Evolutionary conservation across 1,140 invertebrate species (phyloP).

Genomic region (Gryon sp.): DNA sequence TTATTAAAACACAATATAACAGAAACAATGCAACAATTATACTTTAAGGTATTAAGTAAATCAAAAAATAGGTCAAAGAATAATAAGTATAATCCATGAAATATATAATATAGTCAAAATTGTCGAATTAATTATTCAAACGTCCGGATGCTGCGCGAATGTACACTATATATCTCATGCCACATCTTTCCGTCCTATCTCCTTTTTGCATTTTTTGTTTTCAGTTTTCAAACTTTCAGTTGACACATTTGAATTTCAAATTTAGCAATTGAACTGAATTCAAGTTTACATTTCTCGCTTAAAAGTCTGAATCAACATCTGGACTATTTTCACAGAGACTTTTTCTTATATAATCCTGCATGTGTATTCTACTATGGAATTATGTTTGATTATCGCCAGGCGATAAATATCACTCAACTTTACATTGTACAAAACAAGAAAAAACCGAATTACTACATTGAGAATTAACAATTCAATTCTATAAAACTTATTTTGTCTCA

Average conservation of each 20-base stretch:
- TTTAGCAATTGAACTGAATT: slow-evolving; percentile 45
- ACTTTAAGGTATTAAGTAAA: slow-evolving; percentile 1
- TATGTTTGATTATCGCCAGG: no score
- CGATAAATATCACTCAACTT: no score
- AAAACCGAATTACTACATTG: no score
- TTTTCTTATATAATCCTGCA: slow-evolving; percentile 3
- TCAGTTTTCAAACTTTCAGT: slow-evolving; percentile 14
- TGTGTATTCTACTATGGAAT: no score
- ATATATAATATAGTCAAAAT: slow-evolving; percentile 7
- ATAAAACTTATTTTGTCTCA: no score
- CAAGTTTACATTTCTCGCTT: slow-evolving; percentile 43
- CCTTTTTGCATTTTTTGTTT: slow-evolving; percentile 16
- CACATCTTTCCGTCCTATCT: background rate
- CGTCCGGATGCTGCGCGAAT: background rate
- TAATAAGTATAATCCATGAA: background rate
- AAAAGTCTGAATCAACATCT: slow-evolving; percentile 42
- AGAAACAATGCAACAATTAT: no score
- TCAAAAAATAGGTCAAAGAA: background rate
- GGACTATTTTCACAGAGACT: slow-evolving; percentile 24
- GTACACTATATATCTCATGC: background rate
- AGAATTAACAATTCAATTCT: no score
- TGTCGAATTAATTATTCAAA: slow-evolving; percentile 15
- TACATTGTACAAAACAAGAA: no score
- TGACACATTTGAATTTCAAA: slow-evolving; percentile 48
- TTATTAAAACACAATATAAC: no score